These are phyloP conservation scores for Epizoanthus illoricatus DNA, from an alignment of 92 coral and sea anemone species.

Conservation along the genomic window DNA sequence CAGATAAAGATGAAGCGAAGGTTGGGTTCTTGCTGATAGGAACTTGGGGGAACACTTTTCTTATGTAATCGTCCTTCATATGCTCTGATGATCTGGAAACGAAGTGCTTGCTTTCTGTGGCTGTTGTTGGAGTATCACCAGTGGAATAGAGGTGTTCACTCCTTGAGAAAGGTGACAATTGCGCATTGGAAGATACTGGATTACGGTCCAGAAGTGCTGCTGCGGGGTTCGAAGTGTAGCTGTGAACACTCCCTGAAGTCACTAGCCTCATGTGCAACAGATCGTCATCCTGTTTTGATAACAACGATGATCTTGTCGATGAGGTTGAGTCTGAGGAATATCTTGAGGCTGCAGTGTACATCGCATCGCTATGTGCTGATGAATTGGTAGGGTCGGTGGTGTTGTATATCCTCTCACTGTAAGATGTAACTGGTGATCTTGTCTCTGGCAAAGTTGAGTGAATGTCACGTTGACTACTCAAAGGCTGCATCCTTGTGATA, in stretches of 20 bases:
- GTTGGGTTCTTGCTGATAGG: neutral
- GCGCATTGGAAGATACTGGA: neutral
- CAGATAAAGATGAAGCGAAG: neutral
- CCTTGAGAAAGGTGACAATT: neutral
- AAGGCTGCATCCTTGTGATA: neutral
- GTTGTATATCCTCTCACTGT: neutral
- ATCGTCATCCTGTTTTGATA: neutral
- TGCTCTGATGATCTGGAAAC: no score
- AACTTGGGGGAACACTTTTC: neutral
- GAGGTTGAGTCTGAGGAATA: neutral
- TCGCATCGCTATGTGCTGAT: neutral
- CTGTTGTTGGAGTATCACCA: neutral
- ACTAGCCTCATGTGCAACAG: neutral
- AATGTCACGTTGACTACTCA: neutral
- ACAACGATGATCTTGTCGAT: neutral
- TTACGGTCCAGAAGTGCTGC: no score
- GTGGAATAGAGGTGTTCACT: neutral
- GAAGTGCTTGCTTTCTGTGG: no score
- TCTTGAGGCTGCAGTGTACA: neutral
- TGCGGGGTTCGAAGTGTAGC: no score
- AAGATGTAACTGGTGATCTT: neutral
- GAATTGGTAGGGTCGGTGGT: neutral
- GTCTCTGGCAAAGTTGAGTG: slow-evolving; percentile 2
- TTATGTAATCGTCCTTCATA: neutral
- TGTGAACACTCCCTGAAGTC: neutral